Evolutionary conservation across 1,140 invertebrate genomes (phyloP).

Genomic region (Neomicropteryx cornuta): DNA sequence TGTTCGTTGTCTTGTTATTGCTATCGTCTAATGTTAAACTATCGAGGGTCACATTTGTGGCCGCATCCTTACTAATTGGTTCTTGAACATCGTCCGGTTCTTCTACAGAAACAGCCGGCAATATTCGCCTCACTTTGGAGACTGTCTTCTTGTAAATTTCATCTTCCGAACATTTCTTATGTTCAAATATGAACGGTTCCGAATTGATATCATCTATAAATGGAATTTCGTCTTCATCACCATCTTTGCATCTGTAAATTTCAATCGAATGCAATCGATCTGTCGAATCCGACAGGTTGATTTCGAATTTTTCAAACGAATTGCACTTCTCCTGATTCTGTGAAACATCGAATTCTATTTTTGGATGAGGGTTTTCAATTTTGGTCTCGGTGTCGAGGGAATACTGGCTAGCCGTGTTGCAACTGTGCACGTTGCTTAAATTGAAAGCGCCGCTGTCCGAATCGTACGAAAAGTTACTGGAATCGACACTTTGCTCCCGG

Average conservation of each 20-base stretch:
- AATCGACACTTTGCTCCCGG: conserved; percentile 13
- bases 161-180: conserved; percentile 16
- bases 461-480: conserved; percentile 11
- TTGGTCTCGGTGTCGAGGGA: conserved; percentile 2
- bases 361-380: not conserved
- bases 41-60: conserved; percentile 5
- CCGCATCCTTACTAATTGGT: too few relatives aligned
- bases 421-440: too few relatives aligned
- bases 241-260: conserved; percentile 2
- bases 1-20: not conserved
- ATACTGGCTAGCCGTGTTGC: conserved; percentile 5
- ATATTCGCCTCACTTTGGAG: conserved; percentile 28
- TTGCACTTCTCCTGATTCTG: conserved; percentile 1
- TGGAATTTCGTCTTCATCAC: conserved; percentile 23
- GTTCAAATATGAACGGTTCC: conserved; percentile 35
- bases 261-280: conserved; percentile 5
- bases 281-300: not conserved
- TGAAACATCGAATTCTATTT: conserved; percentile 3
- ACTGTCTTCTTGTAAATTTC: conserved; percentile 21
- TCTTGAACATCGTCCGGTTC: conserved; percentile 18
- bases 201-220: conserved; percentile 36
- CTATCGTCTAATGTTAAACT: conserved; percentile 1
- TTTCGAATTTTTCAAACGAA: conserved; percentile 3
- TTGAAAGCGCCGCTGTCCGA: conserved; percentile 13
- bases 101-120: conserved; percentile 29